phyloP scores from a whole-genome alignment of 2,113 vertebrate genomes.

The Herpetotheres cachinnans region DNA sequence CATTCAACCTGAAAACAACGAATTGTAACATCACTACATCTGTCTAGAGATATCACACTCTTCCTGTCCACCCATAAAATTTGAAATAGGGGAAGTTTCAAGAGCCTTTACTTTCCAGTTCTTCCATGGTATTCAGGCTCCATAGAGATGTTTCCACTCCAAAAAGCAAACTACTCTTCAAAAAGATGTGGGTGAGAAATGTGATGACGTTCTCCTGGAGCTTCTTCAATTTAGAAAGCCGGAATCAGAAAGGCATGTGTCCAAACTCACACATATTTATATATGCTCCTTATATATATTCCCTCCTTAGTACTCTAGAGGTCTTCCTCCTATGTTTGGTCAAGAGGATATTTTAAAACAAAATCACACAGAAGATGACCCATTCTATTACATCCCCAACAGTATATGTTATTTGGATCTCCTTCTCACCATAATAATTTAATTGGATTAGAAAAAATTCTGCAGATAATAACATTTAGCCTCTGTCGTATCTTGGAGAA shows the following conservation, averaged over 20 bases:
- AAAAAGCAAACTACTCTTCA: not conserved
- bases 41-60: not conserved
- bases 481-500: not conserved
- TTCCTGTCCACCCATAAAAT: too few relatives aligned
- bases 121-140: not conserved
- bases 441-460: not conserved
- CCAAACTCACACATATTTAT: not conserved
- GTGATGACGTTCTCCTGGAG: not conserved
- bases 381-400: not conserved
- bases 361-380: not conserved
- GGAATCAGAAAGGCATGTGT: not conserved
- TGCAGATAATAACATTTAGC: not conserved
- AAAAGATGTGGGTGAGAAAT: not conserved
- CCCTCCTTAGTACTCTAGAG: not conserved
- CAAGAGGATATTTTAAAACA: not conserved
- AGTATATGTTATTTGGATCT: not conserved
- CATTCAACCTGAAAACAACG: not conserved
- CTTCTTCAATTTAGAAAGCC: not conserved
- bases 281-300: fast-evolving
- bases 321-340: not conserved
- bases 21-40: not conserved
- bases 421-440: not conserved
- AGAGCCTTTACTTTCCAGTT: not conserved
- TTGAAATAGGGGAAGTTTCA: not conserved
- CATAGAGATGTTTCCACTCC: not conserved